These are phyloP conservation scores for Amphipyra tragopoginis DNA, from an alignment of 2,888 invertebrate species.

Conservation along the genomic window DNA sequence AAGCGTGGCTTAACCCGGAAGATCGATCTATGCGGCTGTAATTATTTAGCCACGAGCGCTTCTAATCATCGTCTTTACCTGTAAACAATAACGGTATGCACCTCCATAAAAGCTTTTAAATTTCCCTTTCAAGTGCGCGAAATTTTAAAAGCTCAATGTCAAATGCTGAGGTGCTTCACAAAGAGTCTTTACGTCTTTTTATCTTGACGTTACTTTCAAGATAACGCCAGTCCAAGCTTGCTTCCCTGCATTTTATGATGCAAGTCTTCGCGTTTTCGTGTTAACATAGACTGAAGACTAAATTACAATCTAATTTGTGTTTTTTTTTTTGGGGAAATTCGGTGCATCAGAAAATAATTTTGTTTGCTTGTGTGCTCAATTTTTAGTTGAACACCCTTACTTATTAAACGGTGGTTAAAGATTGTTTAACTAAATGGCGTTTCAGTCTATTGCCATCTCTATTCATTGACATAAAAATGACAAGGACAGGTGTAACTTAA, in stretches of 20 bases:
- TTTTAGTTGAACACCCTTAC: too few species aligned
- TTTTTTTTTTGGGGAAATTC: neutral
- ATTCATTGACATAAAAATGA: too few species aligned
- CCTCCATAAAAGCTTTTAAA: conserved; percentile 44
- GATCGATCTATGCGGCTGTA: too few species aligned
- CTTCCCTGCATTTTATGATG: conserved; percentile 49
- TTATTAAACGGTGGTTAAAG: too few species aligned
- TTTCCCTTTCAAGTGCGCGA: conserved; percentile 49
- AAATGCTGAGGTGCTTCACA: conserved; percentile 41
- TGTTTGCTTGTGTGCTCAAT: neutral
- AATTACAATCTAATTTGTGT: conserved; percentile 29
- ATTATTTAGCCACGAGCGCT: too few species aligned
- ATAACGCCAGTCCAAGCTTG: conserved; percentile 41
- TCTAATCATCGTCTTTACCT: conserved; percentile 26
- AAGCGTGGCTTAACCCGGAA: too few species aligned
- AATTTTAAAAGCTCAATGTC: conserved; percentile 57
- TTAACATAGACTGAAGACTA: conserved; percentile 24
- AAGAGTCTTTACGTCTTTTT: conserved; percentile 56
- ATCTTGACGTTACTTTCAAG: conserved; percentile 54
- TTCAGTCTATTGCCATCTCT: too few species aligned
- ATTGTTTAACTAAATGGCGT: too few species aligned
- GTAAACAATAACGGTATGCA: conserved; percentile 29
- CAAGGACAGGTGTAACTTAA: too few species aligned
- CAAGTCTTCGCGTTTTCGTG: conserved; percentile 37
- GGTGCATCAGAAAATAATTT: neutral